phyloP scores from a whole-genome alignment of 2,888 invertebrate species.

The Malthinus flaveolus region DNA sequence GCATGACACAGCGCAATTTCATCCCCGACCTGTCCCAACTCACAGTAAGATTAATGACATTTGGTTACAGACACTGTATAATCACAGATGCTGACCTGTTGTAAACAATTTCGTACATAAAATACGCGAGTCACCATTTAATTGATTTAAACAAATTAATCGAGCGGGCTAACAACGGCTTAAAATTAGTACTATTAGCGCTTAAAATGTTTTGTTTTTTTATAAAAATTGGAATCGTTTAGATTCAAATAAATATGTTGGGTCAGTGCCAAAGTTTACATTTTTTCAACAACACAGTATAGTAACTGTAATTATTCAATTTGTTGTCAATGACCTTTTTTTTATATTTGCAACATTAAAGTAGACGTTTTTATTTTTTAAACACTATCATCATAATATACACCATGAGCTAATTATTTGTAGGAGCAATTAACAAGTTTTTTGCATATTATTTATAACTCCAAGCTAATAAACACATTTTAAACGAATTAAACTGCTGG shows the following conservation, averaged over 20 bases:
- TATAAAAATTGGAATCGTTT: neutral
- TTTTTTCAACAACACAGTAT: neutral
- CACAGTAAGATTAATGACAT: constrained; percentile 51
- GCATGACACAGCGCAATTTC: constrained; percentile 49
- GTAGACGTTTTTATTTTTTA: too few relatives aligned
- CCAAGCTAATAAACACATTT: too few relatives aligned
- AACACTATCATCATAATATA: too few relatives aligned
- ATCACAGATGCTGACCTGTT: constrained; percentile 22
- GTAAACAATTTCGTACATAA: constrained; percentile 13
- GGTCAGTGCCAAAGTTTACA: neutral
- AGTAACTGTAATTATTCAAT: neutral
- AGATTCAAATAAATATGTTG: neutral
- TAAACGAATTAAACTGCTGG: too few relatives aligned
- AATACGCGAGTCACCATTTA: constrained; percentile 22
- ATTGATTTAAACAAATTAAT: neutral
- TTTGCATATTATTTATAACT: too few relatives aligned
- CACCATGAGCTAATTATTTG: too few relatives aligned
- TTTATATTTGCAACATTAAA: too few relatives aligned
- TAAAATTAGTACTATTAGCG: neutral
- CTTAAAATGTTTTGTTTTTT: neutral
- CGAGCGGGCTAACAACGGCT: neutral
- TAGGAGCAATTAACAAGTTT: too few relatives aligned
- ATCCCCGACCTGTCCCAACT: constrained; percentile 48
- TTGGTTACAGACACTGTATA: constrained; percentile 34
- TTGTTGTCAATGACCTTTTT: neutral